Evolutionary conservation across 2,797 vertebrate species (phyloP).

Genomic region (Anableps anableps): DNA sequence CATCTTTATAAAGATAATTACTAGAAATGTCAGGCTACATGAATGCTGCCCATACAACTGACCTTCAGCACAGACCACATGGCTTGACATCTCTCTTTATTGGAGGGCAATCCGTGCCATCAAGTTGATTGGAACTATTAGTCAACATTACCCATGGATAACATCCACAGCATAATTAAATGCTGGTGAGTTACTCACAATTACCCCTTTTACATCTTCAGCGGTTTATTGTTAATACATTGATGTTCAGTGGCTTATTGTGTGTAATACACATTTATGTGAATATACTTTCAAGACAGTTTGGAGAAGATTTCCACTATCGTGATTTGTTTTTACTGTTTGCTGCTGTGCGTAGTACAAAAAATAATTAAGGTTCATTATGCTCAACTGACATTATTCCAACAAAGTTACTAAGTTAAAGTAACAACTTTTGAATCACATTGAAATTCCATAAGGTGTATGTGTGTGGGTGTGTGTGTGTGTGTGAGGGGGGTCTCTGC

Average conservation of each 20-base stretch:
- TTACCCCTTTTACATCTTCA: conserved; percentile 45
- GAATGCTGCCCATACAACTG: conserved; percentile 20
- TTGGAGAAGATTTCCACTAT: neutral
- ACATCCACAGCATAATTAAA: conserved; percentile 61
- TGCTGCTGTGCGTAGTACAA: neutral
- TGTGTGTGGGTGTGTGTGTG: too few species aligned
- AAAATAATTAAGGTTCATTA: neutral
- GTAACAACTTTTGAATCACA: neutral
- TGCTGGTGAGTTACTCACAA: conserved; percentile 31
- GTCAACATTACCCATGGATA: conserved; percentile 60
- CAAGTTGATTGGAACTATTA: conserved; percentile 60
- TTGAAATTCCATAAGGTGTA: neutral
- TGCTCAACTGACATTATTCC: neutral
- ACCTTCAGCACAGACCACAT: conserved; percentile 45
- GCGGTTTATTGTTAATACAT: neutral
- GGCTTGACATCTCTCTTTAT: conserved; percentile 67
- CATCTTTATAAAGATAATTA: conserved; percentile 77
- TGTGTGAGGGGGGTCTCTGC: too few species aligned
- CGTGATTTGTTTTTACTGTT: neutral
- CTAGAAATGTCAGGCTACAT: conserved; percentile 67
- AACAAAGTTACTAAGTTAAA: neutral
- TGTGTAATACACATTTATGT: neutral
- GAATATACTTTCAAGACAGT: neutral
- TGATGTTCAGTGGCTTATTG: conserved; percentile 14
- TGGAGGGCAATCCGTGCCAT: conserved; percentile 38